Conservation (phyloP, 2,888 invertebrate species). For the Syrista parreyssii region DNA sequence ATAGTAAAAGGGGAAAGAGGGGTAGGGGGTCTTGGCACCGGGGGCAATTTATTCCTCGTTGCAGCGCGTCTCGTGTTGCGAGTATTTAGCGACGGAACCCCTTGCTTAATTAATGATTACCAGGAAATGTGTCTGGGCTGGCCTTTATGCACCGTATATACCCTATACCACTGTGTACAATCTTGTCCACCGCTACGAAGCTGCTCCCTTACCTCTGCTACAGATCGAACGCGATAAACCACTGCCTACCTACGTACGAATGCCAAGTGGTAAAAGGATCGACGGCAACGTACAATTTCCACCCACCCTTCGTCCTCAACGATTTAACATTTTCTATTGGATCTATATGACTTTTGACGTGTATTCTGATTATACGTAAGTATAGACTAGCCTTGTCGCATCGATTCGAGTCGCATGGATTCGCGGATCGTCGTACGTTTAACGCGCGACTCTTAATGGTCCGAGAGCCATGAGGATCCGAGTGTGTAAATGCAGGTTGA, state of each 20-base stretch:
- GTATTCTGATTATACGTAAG: neutral
- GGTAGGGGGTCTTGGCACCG: constrained; percentile 11
- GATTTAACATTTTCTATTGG: neutral
- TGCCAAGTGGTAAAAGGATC: neutral
- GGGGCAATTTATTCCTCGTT: constrained; percentile 37
- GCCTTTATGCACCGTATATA: constrained; percentile 46
- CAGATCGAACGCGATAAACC: constrained; percentile 43
- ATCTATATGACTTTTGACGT: neutral
- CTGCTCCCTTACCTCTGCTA: constrained; percentile 18
- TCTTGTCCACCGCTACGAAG: neutral
- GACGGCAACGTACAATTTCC: neutral
- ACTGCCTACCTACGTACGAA: neutral
- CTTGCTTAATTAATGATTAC: constrained; percentile 64
- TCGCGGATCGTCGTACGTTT: too few relatives aligned
- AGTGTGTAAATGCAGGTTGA: neutral
- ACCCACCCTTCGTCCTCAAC: neutral
- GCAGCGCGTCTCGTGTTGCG: constrained; percentile 34
- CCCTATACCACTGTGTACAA: constrained; percentile 31
- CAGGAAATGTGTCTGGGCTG: constrained; percentile 61
- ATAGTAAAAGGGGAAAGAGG: constrained; percentile 16
- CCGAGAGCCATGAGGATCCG: too few relatives aligned
- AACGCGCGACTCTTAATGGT: neutral
- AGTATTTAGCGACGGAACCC: constrained; percentile 52
- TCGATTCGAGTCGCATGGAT: too few relatives aligned
- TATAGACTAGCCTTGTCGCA: too few relatives aligned